These are phyloP conservation scores for Cygnus buccinator DNA, from an alignment of 2,113 vertebrate genomes.

Conservation along the genomic window DNA sequence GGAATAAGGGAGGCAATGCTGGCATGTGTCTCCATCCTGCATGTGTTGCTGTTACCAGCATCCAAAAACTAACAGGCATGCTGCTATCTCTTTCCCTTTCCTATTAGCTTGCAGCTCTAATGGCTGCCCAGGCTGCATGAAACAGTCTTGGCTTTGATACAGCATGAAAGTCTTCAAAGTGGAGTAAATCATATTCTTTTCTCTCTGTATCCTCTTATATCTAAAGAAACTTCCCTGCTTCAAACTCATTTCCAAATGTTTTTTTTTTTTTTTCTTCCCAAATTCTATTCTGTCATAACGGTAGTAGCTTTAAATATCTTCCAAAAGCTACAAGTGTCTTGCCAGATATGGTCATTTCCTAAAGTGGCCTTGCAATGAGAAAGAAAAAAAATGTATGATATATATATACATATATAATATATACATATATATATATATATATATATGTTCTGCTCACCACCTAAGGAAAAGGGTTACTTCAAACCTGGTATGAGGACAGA, in stretches of 20 bases:
- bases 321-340: background rate
- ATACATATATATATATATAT: background rate
- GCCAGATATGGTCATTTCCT: background rate
- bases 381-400: background rate
- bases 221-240: background rate
- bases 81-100: slow-evolving; percentile 4
- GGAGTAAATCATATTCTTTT: background rate
- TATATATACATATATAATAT: too few relatives aligned
- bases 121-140: background rate
- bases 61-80: background rate
- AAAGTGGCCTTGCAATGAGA: background rate
- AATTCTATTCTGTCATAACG: background rate
- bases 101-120: background rate
- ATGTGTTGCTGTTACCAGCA: background rate
- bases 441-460: background rate
- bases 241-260: background rate
- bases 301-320: background rate
- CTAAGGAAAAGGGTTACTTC: background rate
- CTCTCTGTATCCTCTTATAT: background rate
- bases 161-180: background rate
- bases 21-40: background rate
- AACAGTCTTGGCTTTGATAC: background rate
- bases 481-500: background rate
- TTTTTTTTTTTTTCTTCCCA: fast-evolving
- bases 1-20: background rate